A percentile compares a stretch with the other conserved stretches of the same genome.
phyloP scores from a whole-genome alignment of 2,888 invertebrate genomes.

The Drosophila austrosaltans region DNA sequence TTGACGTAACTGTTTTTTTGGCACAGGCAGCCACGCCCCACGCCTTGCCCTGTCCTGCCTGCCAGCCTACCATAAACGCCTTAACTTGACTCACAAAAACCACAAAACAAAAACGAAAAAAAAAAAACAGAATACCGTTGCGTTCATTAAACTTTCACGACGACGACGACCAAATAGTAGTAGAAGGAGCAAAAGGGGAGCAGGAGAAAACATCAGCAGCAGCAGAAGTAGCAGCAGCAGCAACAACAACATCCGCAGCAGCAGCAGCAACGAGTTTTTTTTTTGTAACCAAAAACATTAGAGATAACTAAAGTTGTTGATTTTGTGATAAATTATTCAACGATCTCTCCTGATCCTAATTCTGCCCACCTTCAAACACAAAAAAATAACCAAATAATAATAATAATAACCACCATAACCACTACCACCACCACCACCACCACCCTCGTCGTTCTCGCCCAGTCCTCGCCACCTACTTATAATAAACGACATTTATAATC shows the following conservation, averaged over 20 bases:
- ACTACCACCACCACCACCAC: slow-evolving; percentile 26
- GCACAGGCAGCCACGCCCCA: slow-evolving; percentile 23
- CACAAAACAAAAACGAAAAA: slow-evolving; percentile 18
- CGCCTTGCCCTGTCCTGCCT: slow-evolving; percentile 19
- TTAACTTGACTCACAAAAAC: slow-evolving; percentile 66
- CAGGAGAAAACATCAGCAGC: slow-evolving; percentile 19
- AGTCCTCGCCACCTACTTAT: slow-evolving; percentile 53
- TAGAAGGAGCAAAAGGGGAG: slow-evolving; percentile 25
- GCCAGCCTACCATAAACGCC: slow-evolving; percentile 67
- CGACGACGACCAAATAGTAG: slow-evolving; percentile 21
- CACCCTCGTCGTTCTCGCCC: slow-evolving; percentile 35
- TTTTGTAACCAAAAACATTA: not conserved
- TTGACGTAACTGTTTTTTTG: slow-evolving; percentile 63
- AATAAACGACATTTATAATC: slow-evolving; percentile 69
- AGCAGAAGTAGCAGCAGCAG: slow-evolving; percentile 6
- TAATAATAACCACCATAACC: slow-evolving; percentile 20
- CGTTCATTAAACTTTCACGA: slow-evolving; percentile 73
- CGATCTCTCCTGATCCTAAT: slow-evolving; percentile 40
- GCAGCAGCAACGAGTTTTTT: slow-evolving; percentile 20
- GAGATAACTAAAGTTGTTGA: slow-evolving; percentile 47
- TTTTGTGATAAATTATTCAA: slow-evolving; percentile 48
- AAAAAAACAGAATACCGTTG: slow-evolving; percentile 46
- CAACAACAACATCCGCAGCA: slow-evolving; percentile 5
- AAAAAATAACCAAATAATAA: slow-evolving; percentile 3
- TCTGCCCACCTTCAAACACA: slow-evolving; percentile 33